phyloP scores from a whole-genome alignment of 2,888 invertebrate genomes.

The Coenonympha arcania region DNA sequence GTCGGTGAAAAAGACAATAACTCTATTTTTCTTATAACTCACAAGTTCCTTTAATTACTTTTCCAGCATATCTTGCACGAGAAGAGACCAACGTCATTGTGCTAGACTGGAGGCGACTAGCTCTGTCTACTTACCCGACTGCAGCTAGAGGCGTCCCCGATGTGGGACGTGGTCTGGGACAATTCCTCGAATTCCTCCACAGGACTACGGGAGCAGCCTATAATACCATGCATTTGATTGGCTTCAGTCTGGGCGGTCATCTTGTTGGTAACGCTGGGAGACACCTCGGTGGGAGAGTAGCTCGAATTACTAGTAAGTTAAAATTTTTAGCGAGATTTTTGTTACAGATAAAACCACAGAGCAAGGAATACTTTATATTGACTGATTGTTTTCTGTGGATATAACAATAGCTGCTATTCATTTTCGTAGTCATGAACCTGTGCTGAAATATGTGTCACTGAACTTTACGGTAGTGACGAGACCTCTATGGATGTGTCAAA shows the following conservation, averaged over 20 bases:
- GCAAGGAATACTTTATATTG: too few species aligned
- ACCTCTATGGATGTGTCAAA: too few species aligned
- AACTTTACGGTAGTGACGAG: too few species aligned
- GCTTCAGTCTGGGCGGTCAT: constrained; percentile 68
- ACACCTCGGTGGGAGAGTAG: constrained; percentile 45
- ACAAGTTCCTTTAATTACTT: too few species aligned
- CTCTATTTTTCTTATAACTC: background rate
- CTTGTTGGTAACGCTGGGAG: constrained; percentile 59
- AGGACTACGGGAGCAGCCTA: constrained; percentile 41
- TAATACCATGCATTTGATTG: constrained; percentile 54
- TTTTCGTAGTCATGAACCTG: too few species aligned
- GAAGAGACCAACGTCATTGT: constrained; percentile 54
- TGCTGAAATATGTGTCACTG: too few species aligned
- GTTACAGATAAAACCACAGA: too few species aligned
- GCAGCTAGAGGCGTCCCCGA: constrained; percentile 50
- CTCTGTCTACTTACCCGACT: constrained; percentile 41
- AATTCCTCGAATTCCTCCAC: constrained; percentile 51
- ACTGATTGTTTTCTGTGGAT: too few species aligned
- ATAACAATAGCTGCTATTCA: too few species aligned
- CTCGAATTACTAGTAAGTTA: constrained; percentile 53
- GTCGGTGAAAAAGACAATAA: too few species aligned
- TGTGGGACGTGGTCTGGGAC: constrained; percentile 55
- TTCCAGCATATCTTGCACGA: constrained; percentile 42
- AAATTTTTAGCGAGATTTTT: too few species aligned
- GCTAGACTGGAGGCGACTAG: constrained; percentile 56